These are phyloP conservation scores for Enteromius afrohamiltoni DNA, from an alignment of 2,797 vertebrate genomes.

Conservation along the genomic window DNA sequence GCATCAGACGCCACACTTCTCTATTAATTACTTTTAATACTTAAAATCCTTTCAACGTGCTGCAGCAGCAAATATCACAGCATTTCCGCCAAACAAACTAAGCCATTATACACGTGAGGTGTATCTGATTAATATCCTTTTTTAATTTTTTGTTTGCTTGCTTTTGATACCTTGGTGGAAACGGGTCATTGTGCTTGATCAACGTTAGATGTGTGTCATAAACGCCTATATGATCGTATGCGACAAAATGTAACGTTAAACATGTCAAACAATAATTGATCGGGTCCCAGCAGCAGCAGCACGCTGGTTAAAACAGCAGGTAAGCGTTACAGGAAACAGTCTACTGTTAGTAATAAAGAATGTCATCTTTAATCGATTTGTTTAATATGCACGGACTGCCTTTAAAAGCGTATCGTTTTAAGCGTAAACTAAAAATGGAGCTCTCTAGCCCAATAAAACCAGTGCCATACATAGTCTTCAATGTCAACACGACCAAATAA, in stretches of 20 bases:
- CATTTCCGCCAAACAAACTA: not conserved
- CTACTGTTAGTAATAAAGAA: not conserved
- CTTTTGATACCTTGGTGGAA: too few species aligned
- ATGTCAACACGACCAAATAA: not conserved
- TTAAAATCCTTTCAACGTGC: too few species aligned
- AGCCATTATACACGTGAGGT: too few species aligned
- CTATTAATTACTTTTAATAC: too few species aligned
- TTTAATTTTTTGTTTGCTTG: too few species aligned
- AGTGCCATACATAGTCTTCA: not conserved
- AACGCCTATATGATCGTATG: too few species aligned
- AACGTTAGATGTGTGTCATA: too few species aligned
- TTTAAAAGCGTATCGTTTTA: not conserved
- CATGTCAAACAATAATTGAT: not conserved
- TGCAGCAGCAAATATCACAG: not conserved
- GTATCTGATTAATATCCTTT: too few species aligned
- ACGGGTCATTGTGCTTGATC: too few species aligned
- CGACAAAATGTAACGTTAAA: not conserved
- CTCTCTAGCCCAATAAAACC: not conserved
- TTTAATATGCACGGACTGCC: not conserved
- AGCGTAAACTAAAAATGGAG: not conserved
- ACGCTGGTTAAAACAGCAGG: not conserved
- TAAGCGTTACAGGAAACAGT: not conserved
- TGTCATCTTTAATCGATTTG: not conserved
- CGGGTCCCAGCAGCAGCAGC: not conserved
- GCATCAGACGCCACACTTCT: too few species aligned